Percentiles rank a stretch among this genome's conserved stretches.
phyloP scores from a whole-genome alignment of 2,113 vertebrate species.

The Xiphias gladius region DNA sequence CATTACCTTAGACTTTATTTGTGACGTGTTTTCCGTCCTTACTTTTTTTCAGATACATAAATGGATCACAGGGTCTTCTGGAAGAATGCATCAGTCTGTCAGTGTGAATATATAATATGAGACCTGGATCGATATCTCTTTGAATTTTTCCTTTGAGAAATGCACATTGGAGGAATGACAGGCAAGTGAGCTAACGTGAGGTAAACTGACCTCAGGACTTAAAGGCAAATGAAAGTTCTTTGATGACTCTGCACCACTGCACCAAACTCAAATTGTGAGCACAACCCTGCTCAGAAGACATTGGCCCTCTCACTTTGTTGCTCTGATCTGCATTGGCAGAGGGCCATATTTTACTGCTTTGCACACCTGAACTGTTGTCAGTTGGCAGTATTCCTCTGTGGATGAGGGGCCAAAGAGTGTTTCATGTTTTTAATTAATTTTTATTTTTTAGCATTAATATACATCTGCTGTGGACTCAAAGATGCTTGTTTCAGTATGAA shows the following conservation, averaged over 20 bases:
- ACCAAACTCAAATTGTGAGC: conserved; percentile 75
- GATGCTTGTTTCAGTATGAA: conserved; percentile 78
- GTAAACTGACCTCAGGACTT: conserved; percentile 77
- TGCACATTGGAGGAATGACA: conserved; percentile 84
- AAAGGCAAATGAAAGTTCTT: conserved; percentile 71
- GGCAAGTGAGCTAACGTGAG: conserved; percentile 85
- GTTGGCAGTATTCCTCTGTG: conserved; percentile 72
- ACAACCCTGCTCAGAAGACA: conserved; percentile 71
- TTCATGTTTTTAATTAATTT: conserved; percentile 56
- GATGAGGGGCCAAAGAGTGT: conserved; percentile 83
- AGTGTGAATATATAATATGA: conserved; percentile 65
- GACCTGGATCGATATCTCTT: conserved; percentile 85
- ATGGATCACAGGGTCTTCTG: conserved; percentile 78
- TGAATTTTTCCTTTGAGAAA: conserved; percentile 83
- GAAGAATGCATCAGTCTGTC: conserved; percentile 85
- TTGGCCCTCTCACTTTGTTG: conserved; percentile 62
- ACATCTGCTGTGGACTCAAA: conserved; percentile 90
- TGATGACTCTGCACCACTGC: conserved; percentile 70
- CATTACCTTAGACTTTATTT: conserved; percentile 5
- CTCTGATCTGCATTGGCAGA: conserved; percentile 64
- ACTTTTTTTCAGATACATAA: conserved; percentile 91
- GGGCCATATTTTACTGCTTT: conserved; percentile 70
- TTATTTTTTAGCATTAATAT: conserved; percentile 81
- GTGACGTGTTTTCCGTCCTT: conserved; percentile 33
- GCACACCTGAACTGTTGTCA: conserved; percentile 78